A percentile compares a stretch with the other conserved stretches of the same genome.
Conservation (phyloP, 2,888 invertebrate genomes). For the Pogonocherus hispidulus region DNA sequence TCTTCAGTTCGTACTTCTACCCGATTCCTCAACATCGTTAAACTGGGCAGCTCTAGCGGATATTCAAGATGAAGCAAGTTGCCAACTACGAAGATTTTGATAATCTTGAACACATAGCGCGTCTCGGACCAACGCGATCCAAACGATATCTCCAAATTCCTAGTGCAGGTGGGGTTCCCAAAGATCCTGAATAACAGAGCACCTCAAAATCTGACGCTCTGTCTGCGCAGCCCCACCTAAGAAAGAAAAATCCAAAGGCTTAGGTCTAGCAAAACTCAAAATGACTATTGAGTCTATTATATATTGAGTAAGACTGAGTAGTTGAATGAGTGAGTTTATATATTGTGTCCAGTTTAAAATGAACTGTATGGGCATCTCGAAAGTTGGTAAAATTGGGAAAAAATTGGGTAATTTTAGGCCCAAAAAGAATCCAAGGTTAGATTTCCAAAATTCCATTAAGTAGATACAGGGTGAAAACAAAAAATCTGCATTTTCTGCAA, state of each 20-base stretch:
- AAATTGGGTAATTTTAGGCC: too few species aligned
- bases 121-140: neutral
- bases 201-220: constrained; percentile 49
- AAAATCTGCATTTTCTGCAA: too few species aligned
- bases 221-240: constrained; percentile 50
- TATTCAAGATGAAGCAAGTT: constrained; percentile 17
- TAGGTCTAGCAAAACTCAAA: too few species aligned
- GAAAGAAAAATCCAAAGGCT: constrained; percentile 26
- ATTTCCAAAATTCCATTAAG: too few species aligned
- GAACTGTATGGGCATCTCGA: too few species aligned
- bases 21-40: neutral
- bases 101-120: constrained; percentile 31
- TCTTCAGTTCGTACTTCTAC: constrained; percentile 5
- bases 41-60: constrained; percentile 3
- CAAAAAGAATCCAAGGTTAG: too few species aligned
- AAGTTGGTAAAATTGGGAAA: too few species aligned
- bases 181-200: neutral
- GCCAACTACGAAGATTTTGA: constrained; percentile 4
- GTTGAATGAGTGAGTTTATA: too few species aligned
- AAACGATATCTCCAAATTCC: constrained; percentile 16
- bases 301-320: too few species aligned
- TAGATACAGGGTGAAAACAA: too few species aligned
- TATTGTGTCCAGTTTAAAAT: too few species aligned
- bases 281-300: too few species aligned
- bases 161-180: neutral